Base-by-base conservation (phyloP, 2,113 vertebrate genomes). In the Orycteropus afer region DNA sequence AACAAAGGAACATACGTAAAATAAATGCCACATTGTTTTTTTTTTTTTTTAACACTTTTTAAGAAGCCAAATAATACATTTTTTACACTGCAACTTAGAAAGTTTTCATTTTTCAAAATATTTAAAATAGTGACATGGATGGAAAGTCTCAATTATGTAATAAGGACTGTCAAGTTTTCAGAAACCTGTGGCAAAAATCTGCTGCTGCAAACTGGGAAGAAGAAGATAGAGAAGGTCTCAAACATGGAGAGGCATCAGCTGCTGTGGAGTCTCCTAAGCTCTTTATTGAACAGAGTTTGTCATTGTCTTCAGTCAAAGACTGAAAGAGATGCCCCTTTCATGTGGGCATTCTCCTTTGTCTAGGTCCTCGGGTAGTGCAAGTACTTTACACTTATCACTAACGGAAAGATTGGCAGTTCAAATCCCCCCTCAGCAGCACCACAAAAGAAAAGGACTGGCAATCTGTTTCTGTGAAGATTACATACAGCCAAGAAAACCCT, bases 31-130 rank as follows among this genome's bases (percentile, higher is more conserved):
- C 13, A 22, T 17, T 57, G 32, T n/a, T n/a, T 84, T 67, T 79
- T 93, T 88, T 20, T 80, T 49, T 40, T 95, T 79, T 91, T 73
- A 85, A 83, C 93, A 87, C 17, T 93, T 94, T 92, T 73, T 53
- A 63, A 77, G 49, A 89, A 53, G 23, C 10, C 14, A 42, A 57
- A 71, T 61, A 53, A 57, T 51, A 65, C 2, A 25, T 80, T 85
- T 96, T 89, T 95, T 69, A 53, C 17, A 15, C 51, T 53, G 17
- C 17, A 53, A 53, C 51, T 53, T 53, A 53, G 17, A 51, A 37
- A 65, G 74, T 84, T 92, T 92, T 89, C 13, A 71, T 34, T 86
- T 65, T 90, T 82, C 57, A 71, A 57, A 90, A n/a, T 7, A n/a
- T n/a, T n/a, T n/a, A n/a, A n/a, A n/a, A n/a, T n/a, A n/a, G n/a